Evolutionary conservation across 2,888 invertebrate species (phyloP), one percentile per base, ranked within the genome.

Genomic region (Ischnura elegans): DNA sequence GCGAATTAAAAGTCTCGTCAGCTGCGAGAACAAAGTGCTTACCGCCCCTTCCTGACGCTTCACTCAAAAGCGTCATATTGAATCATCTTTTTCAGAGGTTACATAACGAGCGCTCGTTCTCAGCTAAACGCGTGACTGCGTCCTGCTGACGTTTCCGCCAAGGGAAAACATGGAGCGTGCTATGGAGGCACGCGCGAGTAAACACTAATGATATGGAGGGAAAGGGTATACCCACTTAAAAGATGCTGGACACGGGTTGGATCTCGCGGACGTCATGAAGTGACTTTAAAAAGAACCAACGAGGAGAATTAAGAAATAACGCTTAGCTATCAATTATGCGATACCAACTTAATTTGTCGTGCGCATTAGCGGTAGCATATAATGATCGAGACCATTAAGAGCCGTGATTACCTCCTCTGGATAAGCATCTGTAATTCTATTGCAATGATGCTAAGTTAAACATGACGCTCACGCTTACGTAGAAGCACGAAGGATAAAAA

Each of bases 61-160:
- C 21, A 76, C 16, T 76, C 76, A 76, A 36, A 51, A 76, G 76
- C 13, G 36, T 76, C 16, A 76, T 76, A 76, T 76, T 76, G 76
- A 76, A 76, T 76, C 76, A 76, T 76, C 76, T 76, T 76, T 76
- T 76, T 76, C 36, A 76, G 36, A 76, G 36, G 36, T 76, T 76
- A 76, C 76, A 76, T n/a, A 76, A 29, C 29, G 36, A 76, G 36
- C 16, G 36, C 36, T 36, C 76, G 76, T 76, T 36, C 36, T 76
- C 76, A n/a, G 76, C 36, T 36, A 76, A 76, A 76, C 76, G 76
- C 76, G 36, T 76, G 29, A 76, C 36, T 76, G 76, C 76, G 36
- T 76, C 25, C 76, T 16, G 76, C 36, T 76, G n/a, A 29, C 29
- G 36, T 36, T 76, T 36, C 76, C 76, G 76, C 76, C 13, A 76